phyloP scores from a whole-genome alignment of 2,888 invertebrate species.

The Morpho achilles region DNA sequence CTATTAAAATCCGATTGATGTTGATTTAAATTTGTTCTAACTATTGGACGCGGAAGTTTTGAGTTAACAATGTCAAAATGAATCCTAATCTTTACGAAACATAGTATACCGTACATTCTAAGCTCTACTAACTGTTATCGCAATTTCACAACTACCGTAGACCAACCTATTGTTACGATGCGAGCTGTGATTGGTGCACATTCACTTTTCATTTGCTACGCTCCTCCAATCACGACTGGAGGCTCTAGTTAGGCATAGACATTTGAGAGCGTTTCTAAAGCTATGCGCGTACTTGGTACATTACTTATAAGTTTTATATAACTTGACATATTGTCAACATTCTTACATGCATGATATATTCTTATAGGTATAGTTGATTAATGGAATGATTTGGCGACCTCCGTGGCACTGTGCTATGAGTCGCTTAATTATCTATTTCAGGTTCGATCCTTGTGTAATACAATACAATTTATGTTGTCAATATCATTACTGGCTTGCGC shows the following conservation, averaged over 20 bases:
- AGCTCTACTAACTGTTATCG: slow-evolving; percentile 9
- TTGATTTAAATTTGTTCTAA: no score
- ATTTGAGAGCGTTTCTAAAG: slow-evolving; percentile 36
- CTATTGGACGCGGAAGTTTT: no score
- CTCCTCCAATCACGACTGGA: slow-evolving; percentile 61
- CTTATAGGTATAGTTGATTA: neutral
- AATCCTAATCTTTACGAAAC: neutral
- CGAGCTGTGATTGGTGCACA: slow-evolving; percentile 44
- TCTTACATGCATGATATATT: neutral
- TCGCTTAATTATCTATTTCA: no score
- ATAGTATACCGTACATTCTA: slow-evolving; percentile 15
- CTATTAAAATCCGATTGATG: no score
- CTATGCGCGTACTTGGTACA: slow-evolving; percentile 12
- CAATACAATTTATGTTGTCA: no score
- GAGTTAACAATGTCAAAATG: no score
- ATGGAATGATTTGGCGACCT: no score
- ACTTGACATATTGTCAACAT: neutral
- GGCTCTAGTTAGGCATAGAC: slow-evolving; percentile 46
- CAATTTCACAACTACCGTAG: slow-evolving; percentile 39
- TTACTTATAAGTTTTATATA: slow-evolving; percentile 4
- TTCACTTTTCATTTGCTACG: slow-evolving; percentile 28
- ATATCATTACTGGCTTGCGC: no score
- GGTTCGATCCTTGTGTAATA: no score
- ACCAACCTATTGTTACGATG: slow-evolving; percentile 56
- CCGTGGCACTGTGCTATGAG: no score